phyloP scores from a whole-genome alignment of 2,888 invertebrate species.

The Ochropleura leucogaster region DNA sequence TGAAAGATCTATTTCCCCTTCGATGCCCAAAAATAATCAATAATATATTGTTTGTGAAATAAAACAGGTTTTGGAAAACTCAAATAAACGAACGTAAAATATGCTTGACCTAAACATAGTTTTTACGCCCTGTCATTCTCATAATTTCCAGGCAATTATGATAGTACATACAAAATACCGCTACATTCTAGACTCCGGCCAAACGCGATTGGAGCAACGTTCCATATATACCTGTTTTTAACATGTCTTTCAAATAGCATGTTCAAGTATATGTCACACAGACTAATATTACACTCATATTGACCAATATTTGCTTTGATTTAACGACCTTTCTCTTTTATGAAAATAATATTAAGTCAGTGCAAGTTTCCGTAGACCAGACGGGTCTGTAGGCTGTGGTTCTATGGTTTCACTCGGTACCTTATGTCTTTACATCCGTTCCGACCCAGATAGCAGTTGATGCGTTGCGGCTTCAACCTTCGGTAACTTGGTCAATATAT shows the following conservation, averaged over 20 bases:
- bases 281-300: constrained; percentile 52
- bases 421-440: constrained; percentile 70
- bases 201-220: constrained; percentile 65
- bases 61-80: constrained; percentile 4
- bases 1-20: background rate
- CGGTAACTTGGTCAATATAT: constrained; percentile 66
- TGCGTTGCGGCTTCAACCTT: constrained; percentile 75
- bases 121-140: constrained; percentile 16
- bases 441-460: constrained; percentile 74
- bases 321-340: constrained; percentile 67
- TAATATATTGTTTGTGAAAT: background rate
- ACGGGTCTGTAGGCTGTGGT: constrained; percentile 44
- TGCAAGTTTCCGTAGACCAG: constrained; percentile 64
- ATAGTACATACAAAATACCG: constrained; percentile 55
- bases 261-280: constrained; percentile 54
- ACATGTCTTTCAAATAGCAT: constrained; percentile 62
- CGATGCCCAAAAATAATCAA: background rate
- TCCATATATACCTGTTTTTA: constrained; percentile 71
- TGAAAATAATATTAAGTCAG: constrained; percentile 55
- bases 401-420: constrained; percentile 76
- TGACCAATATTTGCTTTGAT: constrained; percentile 46
- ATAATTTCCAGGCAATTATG: constrained; percentile 56
- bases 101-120: constrained; percentile 10
- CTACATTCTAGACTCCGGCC: constrained; percentile 68
- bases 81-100: background rate